A percentile compares a stretch with the other conserved stretches of the same genome.
These are phyloP conservation scores for Oedothorax gibbosus DNA, from an alignment of 1,140 invertebrate genomes.

Conservation along the genomic window DNA sequence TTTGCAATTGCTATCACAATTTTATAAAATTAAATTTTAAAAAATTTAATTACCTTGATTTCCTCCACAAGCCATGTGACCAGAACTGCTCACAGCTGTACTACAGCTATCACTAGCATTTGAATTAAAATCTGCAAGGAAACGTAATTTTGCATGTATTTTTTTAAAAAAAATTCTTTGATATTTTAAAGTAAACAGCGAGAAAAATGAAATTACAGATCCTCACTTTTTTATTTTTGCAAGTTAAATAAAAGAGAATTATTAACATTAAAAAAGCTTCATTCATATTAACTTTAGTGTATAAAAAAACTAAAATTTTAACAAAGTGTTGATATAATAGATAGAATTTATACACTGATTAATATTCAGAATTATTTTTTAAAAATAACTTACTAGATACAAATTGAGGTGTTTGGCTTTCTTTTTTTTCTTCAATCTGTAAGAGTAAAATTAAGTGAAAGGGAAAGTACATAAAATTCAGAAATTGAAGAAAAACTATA, in stretches of 20 bases:
- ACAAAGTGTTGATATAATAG: neutral
- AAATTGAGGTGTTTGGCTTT: neutral
- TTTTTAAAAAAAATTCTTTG: too few species aligned
- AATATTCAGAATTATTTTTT: neutral
- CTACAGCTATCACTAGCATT: slow-evolving; percentile 26
- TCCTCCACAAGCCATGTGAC: slow-evolving; percentile 13
- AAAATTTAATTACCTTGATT: slow-evolving; percentile 37
- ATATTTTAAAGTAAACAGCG: too few species aligned
- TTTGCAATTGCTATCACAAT: neutral
- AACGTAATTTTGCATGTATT: neutral
- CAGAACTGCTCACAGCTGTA: slow-evolving; percentile 37
- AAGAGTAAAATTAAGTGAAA: neutral
- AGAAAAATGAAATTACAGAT: too few species aligned
- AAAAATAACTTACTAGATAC: slow-evolving; percentile 29
- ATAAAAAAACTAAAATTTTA: neutral
- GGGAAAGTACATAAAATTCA: neutral
- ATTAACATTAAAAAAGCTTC: too few species aligned
- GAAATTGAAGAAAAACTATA: neutral
- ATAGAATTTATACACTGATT: too few species aligned
- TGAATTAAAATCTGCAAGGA: slow-evolving; percentile 29
- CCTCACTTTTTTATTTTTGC: too few species aligned
- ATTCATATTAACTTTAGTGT: too few species aligned
- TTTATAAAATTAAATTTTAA: neutral
- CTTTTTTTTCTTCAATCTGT: slow-evolving; percentile 33
- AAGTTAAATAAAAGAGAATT: too few species aligned